Percentiles rank a stretch among this genome's conserved stretches.
phyloP scores from a whole-genome alignment of 2,113 vertebrate genomes.

The Triplophysa dalaica region DNA sequence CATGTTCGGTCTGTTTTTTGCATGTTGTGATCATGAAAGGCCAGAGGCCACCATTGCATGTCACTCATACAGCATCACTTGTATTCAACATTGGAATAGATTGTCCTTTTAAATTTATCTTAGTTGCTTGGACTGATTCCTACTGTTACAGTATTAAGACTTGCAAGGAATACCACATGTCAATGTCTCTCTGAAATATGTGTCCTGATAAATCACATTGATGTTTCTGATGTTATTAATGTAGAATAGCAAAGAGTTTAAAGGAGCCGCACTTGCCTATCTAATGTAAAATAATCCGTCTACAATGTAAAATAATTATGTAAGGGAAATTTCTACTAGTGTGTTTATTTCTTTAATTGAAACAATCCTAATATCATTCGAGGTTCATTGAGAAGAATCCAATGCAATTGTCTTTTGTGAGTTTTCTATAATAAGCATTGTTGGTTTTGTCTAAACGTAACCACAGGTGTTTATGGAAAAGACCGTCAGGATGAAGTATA shows the following conservation, averaged over 20 bases:
- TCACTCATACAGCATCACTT: neutral
- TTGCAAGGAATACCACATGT: neutral
- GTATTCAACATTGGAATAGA: neutral
- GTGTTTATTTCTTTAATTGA: too few species aligned
- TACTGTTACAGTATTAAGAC: neutral
- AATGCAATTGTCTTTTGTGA: neutral
- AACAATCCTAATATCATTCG: too few species aligned
- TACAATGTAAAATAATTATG: too few species aligned
- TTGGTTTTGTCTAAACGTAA: neutral
- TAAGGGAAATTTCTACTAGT: too few species aligned
- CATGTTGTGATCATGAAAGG: constrained; percentile 48
- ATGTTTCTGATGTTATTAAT: neutral
- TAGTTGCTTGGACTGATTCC: neutral
- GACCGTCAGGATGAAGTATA: neutral
- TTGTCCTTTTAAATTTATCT: constrained; percentile 2
- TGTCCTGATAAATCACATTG: neutral
- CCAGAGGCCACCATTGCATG: constrained; percentile 51
- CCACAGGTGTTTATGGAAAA: neutral
- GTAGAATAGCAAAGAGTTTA: too few species aligned
- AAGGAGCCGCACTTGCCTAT: too few species aligned
- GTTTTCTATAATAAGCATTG: neutral
- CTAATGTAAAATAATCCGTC: too few species aligned
- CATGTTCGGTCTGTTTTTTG: constrained; percentile 42
- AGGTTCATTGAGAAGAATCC: neutral
- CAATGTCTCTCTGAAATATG: too few species aligned